Conservation (phyloP, 2,797 vertebrate genomes). For the Helarctos malayanus region DNA sequence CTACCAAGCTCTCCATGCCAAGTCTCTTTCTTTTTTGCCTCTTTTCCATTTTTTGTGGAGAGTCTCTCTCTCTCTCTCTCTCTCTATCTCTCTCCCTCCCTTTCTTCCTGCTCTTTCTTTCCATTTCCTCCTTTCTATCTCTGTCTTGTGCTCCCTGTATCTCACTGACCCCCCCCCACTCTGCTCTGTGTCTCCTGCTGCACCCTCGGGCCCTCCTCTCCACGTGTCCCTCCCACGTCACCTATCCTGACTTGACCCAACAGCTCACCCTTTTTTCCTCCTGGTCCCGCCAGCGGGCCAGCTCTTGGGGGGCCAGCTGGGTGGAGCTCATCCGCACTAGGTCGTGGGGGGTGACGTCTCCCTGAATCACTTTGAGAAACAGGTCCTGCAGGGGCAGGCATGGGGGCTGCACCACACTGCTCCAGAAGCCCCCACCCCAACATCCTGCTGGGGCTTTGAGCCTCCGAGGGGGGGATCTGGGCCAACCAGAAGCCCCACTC, state of each 20-base stretch:
- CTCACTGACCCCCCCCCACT: background rate
- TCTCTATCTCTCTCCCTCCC: background rate
- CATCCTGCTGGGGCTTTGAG: no score
- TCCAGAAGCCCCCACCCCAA: background rate
- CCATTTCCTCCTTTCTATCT: background rate
- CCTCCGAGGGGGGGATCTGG: background rate
- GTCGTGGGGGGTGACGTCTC: constrained; percentile 80
- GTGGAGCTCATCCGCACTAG: constrained; percentile 86
- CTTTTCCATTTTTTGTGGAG: background rate
- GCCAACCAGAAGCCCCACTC: background rate
- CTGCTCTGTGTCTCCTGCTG: background rate
- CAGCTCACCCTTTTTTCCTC: constrained; percentile 84
- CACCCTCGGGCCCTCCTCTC: accelerated
- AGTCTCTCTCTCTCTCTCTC: background rate
- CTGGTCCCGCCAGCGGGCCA: constrained; percentile 86
- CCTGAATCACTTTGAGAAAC: constrained; percentile 81
- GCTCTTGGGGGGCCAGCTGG: constrained; percentile 85
- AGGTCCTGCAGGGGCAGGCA: constrained; percentile 77
- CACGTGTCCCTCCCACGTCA: accelerated
- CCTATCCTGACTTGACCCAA: background rate
- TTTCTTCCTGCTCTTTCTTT: background rate
- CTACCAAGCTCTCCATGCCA: background rate
- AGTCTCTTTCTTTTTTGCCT: background rate
- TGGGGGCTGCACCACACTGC: background rate
- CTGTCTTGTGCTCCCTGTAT: no score